These are phyloP conservation scores for Scomberomorus guttatus DNA, from an alignment of 2,797 vertebrate genomes.

Conservation along the genomic window DNA sequence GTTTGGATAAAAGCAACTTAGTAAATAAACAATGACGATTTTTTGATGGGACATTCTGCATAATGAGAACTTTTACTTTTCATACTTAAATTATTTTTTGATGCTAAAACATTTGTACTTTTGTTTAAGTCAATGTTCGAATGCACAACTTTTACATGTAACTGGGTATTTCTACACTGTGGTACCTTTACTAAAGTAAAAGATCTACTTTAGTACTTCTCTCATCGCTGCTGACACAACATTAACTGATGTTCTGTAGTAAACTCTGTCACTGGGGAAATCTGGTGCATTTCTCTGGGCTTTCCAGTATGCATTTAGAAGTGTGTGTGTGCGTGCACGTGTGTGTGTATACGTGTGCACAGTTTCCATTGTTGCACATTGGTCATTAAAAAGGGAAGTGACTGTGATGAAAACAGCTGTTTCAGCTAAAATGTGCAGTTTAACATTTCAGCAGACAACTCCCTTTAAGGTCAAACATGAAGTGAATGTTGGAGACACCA, in stretches of 20 bases:
- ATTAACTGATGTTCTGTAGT: neutral
- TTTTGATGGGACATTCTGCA: too few relatives aligned
- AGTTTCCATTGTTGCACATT: constrained; percentile 51
- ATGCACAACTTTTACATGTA: too few relatives aligned
- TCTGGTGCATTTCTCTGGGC: constrained; percentile 18
- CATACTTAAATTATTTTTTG: too few relatives aligned
- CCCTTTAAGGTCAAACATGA: neutral
- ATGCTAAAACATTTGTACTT: too few relatives aligned
- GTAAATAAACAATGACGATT: too few relatives aligned
- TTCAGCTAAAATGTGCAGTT: constrained; percentile 19
- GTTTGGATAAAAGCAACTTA: too few relatives aligned
- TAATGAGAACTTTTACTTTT: too few relatives aligned
- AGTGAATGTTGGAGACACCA: neutral
- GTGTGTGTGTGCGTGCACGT: constrained; percentile 1
- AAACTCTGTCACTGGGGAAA: constrained; percentile 41
- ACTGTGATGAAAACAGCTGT: constrained; percentile 51
- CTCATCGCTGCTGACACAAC: neutral
- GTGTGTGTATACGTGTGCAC: neutral
- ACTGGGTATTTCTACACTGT: too few relatives aligned
- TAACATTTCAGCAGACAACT: neutral
- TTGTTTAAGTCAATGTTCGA: too few relatives aligned
- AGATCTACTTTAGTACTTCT: too few relatives aligned
- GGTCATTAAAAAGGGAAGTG: constrained; percentile 48
- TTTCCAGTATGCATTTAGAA: constrained; percentile 30
- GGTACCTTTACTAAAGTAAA: too few relatives aligned